Conservation (phyloP, 2,113 vertebrate genomes). For the Chlorodrepanis virens region DNA sequence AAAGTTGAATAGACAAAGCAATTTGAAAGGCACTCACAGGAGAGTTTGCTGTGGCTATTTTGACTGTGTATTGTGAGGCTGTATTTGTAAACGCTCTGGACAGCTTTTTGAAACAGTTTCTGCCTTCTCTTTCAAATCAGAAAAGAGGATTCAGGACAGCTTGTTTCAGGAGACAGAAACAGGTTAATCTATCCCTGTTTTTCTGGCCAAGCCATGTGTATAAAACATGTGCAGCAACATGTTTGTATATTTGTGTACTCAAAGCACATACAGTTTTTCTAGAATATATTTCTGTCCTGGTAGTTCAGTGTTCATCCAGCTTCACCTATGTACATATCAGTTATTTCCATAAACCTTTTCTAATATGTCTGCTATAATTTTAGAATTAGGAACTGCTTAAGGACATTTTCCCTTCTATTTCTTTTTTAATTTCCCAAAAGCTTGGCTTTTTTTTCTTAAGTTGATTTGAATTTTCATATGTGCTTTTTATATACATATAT, state of each 20-base stretch:
- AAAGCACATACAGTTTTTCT: neutral
- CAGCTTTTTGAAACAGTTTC: neutral
- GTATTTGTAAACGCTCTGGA: neutral
- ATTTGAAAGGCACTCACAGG: neutral
- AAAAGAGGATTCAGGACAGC: neutral
- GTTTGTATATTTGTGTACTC: neutral
- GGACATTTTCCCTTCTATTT: neutral
- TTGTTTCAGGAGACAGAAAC: neutral
- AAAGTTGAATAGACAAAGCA: rapidly evolving
- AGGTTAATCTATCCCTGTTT: neutral
- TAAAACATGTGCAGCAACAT: neutral
- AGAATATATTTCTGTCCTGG: neutral
- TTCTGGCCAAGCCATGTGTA: neutral
- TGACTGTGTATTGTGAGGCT: neutral
- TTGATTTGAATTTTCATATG: neutral
- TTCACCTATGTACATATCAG: neutral
- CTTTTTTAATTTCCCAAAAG: neutral
- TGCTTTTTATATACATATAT: neutral
- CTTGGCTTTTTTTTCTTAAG: neutral
- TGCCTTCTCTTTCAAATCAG: neutral
- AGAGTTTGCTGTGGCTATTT: neutral
- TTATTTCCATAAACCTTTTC: neutral
- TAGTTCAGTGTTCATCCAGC: neutral
- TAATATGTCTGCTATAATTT: neutral
- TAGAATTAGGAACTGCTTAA: neutral